Base-by-base conservation (phyloP, 2,797 vertebrate genomes). In the Microcaecilia unicolor region DNA sequence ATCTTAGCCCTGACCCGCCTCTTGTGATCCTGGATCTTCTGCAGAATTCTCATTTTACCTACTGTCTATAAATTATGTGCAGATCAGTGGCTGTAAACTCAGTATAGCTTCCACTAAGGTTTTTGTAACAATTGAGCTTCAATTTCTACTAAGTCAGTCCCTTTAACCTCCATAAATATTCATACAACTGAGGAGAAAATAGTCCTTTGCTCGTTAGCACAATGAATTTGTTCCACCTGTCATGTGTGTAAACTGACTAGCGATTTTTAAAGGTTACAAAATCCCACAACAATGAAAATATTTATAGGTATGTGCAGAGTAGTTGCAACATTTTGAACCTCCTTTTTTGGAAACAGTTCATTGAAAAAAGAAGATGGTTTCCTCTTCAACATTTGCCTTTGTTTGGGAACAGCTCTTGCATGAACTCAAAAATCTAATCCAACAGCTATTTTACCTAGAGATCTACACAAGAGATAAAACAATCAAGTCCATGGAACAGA, bases 121-220 rank as follows among this genome's bases (percentile, higher is more conserved):
- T 31, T 44, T 41, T 34, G 50, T 55, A 42, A 5, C 54, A 41
- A 42, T 13, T 12, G 15, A 42, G 7, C 14, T 34, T 36, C 22
- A 27, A 34, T 52, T 59, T 51, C 25, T 34, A 25, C 36, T 22
- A 18, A 19, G 34, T 40, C 17, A 20, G 2, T 34, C n/a, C 10
- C 2, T 34, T 36, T 28, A 58, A 35, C 17, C 12, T 46, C 43
- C 10, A 2, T 25, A 37, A 47, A 17, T 48, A 61, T 32, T 50
- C 22, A 25, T 40, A 57, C 53, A 40, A 28, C 3, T 28, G 13
- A 54, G 38, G 7, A 10, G n/a, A 8, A n/a, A 14, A 9, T 13
- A n/a, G 37, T 44, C 31, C 15, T 36, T 19, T 16, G 15, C 6
- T 15, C 5, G 3, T 31, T 13, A 5, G 18, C 7, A 23, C 30